These are phyloP conservation scores for Drosophila suboccidentalis DNA, from an alignment of 2,888 invertebrate species.

Conservation along the genomic window DNA sequence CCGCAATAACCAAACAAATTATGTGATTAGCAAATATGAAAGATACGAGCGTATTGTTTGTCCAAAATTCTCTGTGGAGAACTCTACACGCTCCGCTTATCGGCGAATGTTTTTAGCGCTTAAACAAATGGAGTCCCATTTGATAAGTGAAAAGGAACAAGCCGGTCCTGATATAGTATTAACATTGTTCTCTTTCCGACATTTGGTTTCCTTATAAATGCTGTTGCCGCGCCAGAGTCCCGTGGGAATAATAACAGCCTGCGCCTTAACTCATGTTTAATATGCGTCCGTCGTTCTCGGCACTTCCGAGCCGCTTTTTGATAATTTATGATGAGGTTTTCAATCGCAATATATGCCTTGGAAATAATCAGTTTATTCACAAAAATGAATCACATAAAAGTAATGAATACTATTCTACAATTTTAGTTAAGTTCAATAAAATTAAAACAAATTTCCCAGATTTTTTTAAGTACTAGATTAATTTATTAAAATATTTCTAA, in stretches of 20 bases:
- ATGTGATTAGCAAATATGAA: conserved; percentile 70
- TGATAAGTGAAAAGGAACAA: conserved; percentile 34
- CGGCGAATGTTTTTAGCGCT: conserved; percentile 57
- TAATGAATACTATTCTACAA: background rate
- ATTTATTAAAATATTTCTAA: too few species aligned
- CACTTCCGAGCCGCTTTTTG: conserved; percentile 65
- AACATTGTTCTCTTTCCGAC: conserved; percentile 26
- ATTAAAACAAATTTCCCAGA: too few species aligned
- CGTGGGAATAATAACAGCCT: conserved; percentile 73
- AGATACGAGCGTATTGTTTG: conserved; percentile 56
- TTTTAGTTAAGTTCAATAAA: background rate
- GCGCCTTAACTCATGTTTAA: conserved; percentile 57
- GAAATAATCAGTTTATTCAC: conserved; percentile 12
- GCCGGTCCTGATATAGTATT: conserved; percentile 38
- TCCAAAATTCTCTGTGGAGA: conserved; percentile 8
- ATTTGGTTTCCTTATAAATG: conserved; percentile 35
- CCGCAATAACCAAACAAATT: conserved; percentile 71
- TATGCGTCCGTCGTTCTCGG: conserved; percentile 59
- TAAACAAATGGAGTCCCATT: conserved; percentile 51
- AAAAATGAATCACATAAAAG: background rate
- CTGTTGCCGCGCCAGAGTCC: conserved; percentile 37
- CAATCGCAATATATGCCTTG: conserved; percentile 19
- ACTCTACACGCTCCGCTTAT: conserved; percentile 42
- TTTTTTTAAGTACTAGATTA: background rate
- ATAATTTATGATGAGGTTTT: conserved; percentile 43